Conservation (phyloP, 2,113 vertebrate species). For the Agelaius tricolor region DNA sequence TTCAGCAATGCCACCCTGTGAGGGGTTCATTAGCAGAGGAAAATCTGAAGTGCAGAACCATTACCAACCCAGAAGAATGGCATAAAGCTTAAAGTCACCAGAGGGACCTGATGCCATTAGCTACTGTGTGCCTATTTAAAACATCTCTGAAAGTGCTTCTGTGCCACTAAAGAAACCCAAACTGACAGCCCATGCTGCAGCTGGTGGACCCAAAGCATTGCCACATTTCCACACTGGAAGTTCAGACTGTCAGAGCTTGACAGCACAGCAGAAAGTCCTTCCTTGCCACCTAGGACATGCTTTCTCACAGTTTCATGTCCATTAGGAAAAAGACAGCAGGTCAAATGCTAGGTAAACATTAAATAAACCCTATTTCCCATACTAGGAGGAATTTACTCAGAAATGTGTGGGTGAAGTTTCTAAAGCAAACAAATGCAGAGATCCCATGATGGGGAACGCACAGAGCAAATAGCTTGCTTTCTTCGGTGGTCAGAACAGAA, state of each 20-base stretch:
- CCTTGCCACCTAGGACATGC: accelerated
- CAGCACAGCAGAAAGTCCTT: neutral
- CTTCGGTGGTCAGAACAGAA: neutral
- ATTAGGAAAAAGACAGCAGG: neutral
- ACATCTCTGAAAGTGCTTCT: neutral
- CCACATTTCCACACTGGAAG: neutral
- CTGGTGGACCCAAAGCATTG: neutral
- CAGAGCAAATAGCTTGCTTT: neutral
- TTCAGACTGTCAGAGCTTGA: neutral
- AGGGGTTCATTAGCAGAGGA: neutral
- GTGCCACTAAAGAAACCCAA: neutral
- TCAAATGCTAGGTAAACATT: neutral
- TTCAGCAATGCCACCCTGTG: neutral
- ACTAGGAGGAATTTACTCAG: neutral
- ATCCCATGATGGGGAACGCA: neutral
- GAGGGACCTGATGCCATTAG: neutral
- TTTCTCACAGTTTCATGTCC: neutral
- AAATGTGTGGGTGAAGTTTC: neutral
- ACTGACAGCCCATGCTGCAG: neutral
- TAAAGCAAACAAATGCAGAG: neutral
- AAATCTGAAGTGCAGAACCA: neutral
- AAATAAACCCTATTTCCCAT: neutral
- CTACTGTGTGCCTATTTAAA: neutral
- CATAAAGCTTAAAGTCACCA: neutral
- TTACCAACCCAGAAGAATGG: neutral